phyloP scores from a whole-genome alignment of 2,797 vertebrate species.

The Pteropus rufus region DNA sequence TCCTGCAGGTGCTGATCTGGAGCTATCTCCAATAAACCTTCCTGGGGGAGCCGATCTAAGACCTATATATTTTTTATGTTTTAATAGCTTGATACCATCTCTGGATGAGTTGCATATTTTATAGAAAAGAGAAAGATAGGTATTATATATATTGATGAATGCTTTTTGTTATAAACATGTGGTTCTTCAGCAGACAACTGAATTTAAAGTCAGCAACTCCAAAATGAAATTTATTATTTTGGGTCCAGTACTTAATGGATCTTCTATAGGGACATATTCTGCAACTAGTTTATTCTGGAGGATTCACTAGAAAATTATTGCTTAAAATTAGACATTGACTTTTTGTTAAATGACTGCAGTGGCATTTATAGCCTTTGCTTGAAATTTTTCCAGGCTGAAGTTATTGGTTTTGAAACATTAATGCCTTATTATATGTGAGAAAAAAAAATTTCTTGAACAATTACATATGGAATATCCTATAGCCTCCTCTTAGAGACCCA shows the following conservation, averaged over 20 bases:
- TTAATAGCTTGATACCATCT: neutral
- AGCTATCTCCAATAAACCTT: neutral
- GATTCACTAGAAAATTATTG: neutral
- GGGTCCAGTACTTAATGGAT: neutral
- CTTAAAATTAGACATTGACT: neutral
- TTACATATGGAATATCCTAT: neutral
- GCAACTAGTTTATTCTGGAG: neutral
- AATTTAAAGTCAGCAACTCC: neutral
- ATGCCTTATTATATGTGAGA: neutral
- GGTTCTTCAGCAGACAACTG: neutral
- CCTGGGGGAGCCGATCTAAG: neutral
- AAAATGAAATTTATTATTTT: neutral
- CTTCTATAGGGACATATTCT: neutral
- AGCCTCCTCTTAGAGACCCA: neutral
- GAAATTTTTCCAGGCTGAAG: neutral
- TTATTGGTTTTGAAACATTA: slow-evolving; percentile 34
- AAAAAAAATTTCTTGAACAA: neutral
- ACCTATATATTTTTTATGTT: neutral
- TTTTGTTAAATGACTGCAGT: neutral
- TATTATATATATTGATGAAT: neutral
- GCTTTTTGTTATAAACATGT: neutral
- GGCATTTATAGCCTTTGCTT: neutral
- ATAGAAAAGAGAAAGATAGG: neutral
- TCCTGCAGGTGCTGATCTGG: neutral
- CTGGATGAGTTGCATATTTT: neutral